These are phyloP conservation scores for Aphodius granarius DNA, from an alignment of 2,888 invertebrate genomes.

Conservation along the genomic window DNA sequence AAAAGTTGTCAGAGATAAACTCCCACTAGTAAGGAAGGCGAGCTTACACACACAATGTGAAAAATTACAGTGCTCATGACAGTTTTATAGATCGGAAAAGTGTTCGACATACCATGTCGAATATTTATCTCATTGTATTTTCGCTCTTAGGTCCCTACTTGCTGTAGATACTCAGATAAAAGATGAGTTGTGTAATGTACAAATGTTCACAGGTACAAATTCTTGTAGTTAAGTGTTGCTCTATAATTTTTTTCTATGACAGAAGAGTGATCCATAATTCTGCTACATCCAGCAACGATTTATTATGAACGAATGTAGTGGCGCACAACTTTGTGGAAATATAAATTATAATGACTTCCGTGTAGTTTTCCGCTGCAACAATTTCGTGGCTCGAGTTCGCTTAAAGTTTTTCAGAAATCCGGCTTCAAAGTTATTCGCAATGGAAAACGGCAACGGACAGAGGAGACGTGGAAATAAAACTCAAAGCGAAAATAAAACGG, in stretches of 20 bases:
- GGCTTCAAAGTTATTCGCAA: background rate
- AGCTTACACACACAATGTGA: background rate
- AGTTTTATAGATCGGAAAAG: background rate
- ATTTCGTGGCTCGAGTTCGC: background rate
- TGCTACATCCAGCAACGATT: too few relatives aligned
- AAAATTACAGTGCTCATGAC: background rate
- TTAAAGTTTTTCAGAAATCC: background rate
- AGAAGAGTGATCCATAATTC: too few relatives aligned
- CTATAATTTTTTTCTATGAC: too few relatives aligned
- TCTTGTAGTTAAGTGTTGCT: too few relatives aligned
- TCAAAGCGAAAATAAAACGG: background rate
- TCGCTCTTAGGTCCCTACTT: too few relatives aligned
- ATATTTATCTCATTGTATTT: background rate
- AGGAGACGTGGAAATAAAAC: background rate
- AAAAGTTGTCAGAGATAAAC: background rate
- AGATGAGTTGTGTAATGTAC: too few relatives aligned
- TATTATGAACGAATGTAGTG: background rate
- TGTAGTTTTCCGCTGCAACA: background rate
- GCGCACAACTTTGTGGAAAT: background rate
- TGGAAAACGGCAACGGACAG: background rate
- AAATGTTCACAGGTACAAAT: too few relatives aligned
- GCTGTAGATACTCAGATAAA: too few relatives aligned
- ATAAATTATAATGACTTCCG: background rate
- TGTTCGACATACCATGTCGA: background rate
- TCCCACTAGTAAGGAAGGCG: background rate